Evolutionary conservation across 1,140 invertebrate species (phyloP), one percentile per base, ranked within the genome.

Genomic region (Zophobas morio): DNA sequence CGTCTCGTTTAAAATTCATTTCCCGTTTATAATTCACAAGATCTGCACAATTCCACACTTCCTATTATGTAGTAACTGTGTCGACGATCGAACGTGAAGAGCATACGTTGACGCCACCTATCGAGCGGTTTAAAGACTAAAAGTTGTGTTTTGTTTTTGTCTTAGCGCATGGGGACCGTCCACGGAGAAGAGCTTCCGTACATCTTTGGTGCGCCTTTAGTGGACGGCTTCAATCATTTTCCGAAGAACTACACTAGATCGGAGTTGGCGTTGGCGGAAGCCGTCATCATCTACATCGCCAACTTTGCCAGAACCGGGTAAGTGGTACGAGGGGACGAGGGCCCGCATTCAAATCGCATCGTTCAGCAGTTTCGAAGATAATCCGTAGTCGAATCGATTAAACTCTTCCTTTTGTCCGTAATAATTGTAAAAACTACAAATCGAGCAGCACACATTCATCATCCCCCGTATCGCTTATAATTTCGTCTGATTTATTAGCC

Each of bases 291-390:
- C 63, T 96, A 94, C 84, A 93, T 96, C 80, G 92, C 94, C 1
- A 98, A 97, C 87, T 98, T 98, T 86, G 94, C 94, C 0, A 94
- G 94, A 87, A 94, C 92, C n/a, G 96, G 96, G 96, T 98, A 88
- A 92, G 92, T 90, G 36, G 1, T 37, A 32, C 37, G 32, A 20
- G 20, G 20, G 20, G 20, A 20, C 20, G 20, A 20, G 20, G 20
- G 42, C 53, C n/a, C n/a, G 34, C n/a, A n/a, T 56, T 3, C 20
- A 56, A 56, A 56, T 56, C 4, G 20, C 3, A 56, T 56, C n/a
- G n/a, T 56, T 56, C 42, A 46, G 3, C 42, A 4, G 6, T 3
- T 46, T 46, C 6, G 6, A 46, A 46, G 42, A 46, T 46, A 46
- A 46, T 46, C 42, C 6, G 20, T 20, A 20, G 20, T 46, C 42